phyloP scores from a whole-genome alignment of 2,113 vertebrate genomes.

The Henicopernis longicauda region DNA sequence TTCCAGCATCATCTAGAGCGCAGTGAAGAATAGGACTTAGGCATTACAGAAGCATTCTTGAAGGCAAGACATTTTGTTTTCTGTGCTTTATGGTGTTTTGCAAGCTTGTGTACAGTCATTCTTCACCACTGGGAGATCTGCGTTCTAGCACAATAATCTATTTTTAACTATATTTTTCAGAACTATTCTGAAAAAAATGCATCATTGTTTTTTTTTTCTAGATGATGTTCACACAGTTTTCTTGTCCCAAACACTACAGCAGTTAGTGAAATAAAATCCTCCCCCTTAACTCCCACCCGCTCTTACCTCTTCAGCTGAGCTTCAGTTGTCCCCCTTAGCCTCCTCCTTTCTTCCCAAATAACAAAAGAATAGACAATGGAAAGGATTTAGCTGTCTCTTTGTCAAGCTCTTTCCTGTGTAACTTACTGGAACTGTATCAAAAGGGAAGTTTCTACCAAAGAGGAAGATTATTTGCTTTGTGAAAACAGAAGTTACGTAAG shows the following conservation, averaged over 20 bases:
- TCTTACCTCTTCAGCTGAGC: neutral
- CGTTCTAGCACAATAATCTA: neutral
- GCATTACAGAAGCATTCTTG: neutral
- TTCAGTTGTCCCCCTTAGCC: neutral
- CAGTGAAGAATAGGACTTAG: neutral
- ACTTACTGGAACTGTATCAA: neutral
- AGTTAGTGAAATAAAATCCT: neutral
- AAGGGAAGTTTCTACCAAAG: neutral
- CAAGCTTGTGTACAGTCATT: neutral
- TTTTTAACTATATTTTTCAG: neutral
- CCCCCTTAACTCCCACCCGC: neutral
- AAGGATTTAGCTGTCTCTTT: neutral
- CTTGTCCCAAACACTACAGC: neutral
- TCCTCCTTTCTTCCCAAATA: neutral
- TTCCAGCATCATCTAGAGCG: neutral
- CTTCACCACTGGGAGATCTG: neutral
- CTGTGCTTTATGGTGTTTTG: neutral
- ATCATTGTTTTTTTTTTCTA: neutral
- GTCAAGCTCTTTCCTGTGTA: neutral
- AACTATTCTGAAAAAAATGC: neutral
- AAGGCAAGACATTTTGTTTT: neutral
- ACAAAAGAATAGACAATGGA: neutral
- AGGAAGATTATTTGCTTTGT: neutral
- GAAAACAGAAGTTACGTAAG: neutral
- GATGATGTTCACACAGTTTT: neutral